phyloP scores from a whole-genome alignment of 2,113 vertebrate species.

The Oreocharis arfaki region DNA sequence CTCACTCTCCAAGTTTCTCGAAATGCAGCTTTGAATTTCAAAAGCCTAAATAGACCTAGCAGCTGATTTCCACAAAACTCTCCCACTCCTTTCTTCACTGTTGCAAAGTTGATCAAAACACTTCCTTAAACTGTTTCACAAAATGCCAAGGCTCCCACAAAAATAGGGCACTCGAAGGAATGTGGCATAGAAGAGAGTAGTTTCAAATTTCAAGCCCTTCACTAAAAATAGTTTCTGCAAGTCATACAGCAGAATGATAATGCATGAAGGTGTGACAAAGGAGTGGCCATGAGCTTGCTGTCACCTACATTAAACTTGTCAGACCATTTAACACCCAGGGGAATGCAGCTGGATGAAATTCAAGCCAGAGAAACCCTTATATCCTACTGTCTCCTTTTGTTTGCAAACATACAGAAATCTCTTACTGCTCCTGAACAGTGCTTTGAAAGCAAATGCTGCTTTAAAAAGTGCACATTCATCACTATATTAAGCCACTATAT shows the following conservation, averaged over 20 bases:
- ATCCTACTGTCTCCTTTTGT: not conserved
- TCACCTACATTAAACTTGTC: not conserved
- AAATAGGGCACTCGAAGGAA: not conserved
- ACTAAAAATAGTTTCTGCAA: not conserved
- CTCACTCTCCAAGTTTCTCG: not conserved
- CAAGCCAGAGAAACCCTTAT: not conserved
- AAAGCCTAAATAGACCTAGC: not conserved
- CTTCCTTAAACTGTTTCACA: not conserved
- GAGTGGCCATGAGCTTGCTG: not conserved
- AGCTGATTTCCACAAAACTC: not conserved
- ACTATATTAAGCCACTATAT: conserved; percentile 11
- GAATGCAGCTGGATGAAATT: not conserved
- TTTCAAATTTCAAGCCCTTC: not conserved
- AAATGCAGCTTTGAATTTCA: not conserved
- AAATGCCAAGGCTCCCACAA: not conserved
- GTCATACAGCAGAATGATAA: not conserved
- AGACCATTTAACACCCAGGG: not conserved
- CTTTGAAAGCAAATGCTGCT: not conserved
- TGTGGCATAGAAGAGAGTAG: rapidly evolving
- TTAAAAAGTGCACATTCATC: not conserved
- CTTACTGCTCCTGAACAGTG: not conserved
- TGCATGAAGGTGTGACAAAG: not conserved
- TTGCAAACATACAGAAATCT: not conserved
- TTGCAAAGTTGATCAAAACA: not conserved
- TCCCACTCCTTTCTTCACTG: not conserved